Conservation (phyloP, 2,888 invertebrate species). For the Lochmaea crataegi region DNA sequence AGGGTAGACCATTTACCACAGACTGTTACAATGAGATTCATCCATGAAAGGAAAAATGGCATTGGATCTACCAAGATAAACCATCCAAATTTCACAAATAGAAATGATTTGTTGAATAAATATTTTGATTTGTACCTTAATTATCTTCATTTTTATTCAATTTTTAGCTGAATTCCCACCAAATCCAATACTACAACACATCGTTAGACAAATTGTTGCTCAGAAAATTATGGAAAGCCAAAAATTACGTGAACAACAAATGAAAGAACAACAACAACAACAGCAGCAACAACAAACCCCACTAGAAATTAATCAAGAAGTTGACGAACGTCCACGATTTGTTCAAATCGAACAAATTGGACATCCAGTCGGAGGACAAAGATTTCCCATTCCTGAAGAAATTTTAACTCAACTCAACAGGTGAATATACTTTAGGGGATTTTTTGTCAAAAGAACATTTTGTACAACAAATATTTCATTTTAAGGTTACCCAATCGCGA, state of each 20-base stretch:
- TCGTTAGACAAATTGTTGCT: slow-evolving; percentile 64
- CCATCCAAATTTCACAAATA: too few species aligned
- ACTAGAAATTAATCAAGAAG: slow-evolving; percentile 23
- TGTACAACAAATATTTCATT: not conserved
- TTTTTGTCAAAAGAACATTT: not conserved
- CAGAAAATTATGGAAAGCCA: slow-evolving; percentile 62
- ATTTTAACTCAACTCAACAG: slow-evolving; percentile 64
- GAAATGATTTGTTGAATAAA: too few species aligned
- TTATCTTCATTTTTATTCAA: too few species aligned
- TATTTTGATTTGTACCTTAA: not conserved
- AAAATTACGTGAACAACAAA: slow-evolving; percentile 56
- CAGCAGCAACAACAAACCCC: slow-evolving; percentile 49
- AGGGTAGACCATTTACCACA: too few species aligned
- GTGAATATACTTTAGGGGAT: slow-evolving; percentile 29
- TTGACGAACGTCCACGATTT: slow-evolving; percentile 46
- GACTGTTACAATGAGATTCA: too few species aligned
- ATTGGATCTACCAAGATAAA: too few species aligned
- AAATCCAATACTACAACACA: slow-evolving; percentile 63
- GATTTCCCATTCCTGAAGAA: slow-evolving; percentile 66
- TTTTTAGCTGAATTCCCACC: slow-evolving; percentile 58
- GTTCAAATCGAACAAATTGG: slow-evolving; percentile 32
- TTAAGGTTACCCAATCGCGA: slow-evolving; percentile 60
- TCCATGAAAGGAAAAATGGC: too few species aligned
- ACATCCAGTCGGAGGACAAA: slow-evolving; percentile 45
- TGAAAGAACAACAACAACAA: slow-evolving; percentile 56